Evolutionary conservation across 35 echinoderm and acorn worm species (phyloP), one percentile per base, ranked within the genome.

Genomic region (Holothuria glaberrima): DNA sequence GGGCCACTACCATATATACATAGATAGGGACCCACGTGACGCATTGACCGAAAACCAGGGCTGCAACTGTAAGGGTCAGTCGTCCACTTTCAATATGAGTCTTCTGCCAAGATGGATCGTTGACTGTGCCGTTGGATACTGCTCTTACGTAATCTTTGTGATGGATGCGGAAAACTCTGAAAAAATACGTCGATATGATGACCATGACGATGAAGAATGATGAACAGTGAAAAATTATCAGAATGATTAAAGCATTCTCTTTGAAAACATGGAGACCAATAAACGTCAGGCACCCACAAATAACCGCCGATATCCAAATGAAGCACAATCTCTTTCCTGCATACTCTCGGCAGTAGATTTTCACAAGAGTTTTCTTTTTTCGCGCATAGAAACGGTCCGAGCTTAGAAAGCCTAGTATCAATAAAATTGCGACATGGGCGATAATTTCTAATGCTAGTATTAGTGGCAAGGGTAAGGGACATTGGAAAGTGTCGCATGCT

Each of bases 361-460:
- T 84, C 0, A 84, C 80, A 5, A 84, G 54, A 20, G 80, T 84
- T 63, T 84, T 84, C 59, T 61, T 84, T n/a, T 61, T 84, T 29
- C 52, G 57, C 5, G 80, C 80, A 26, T 56, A 84, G 25, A 32
- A 25, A 5, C 80, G 80, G 36, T 84, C 80, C 3, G 34, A 30
- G 19, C 46, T 30, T 46, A 84, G 14, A 84, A 48, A 84, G 2
- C 30, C 31, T 16, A 84, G 56, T 22, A 25, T 61, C n/a, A 84
- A 18, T 22, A 84, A 27, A 14, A 33, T 20, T 13, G 80, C 22
- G 1, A 21, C 34, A 0, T 84, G 80, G 5, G 80, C 21, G 9
- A 84, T 7, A 4, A 63, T 61, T 22, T 60, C 25, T 58, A 61
- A 41, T 14, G 10, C 57, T 26, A 84, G 16, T 19, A 84, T 22